Conservation (phyloP, 2,113 vertebrate genomes). For the Oxyruncus cristatus region DNA sequence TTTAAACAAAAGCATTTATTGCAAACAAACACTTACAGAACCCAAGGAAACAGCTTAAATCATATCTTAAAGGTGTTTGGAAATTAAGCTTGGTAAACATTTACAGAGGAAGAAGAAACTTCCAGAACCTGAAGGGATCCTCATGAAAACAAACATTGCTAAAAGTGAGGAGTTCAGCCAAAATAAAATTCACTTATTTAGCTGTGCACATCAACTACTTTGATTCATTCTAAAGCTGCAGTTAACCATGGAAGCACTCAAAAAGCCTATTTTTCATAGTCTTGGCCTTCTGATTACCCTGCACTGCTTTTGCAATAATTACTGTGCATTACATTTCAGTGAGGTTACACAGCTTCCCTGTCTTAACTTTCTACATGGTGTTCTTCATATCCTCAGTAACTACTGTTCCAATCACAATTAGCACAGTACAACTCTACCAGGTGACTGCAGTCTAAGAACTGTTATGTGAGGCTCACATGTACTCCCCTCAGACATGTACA, state of each 20-base stretch:
- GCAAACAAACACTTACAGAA: background rate
- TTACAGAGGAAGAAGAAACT: background rate
- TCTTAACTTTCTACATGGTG: background rate
- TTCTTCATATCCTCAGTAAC: background rate
- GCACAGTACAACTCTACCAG: background rate
- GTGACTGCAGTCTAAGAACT: background rate
- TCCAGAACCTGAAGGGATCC: background rate
- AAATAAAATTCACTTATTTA: background rate
- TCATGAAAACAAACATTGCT: background rate
- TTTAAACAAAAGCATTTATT: background rate
- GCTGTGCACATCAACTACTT: background rate
- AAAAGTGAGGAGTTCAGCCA: background rate
- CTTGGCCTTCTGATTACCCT: background rate
- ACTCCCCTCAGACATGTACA: background rate
- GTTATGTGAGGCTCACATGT: fast-evolving
- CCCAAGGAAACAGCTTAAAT: background rate
- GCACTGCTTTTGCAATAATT: background rate
- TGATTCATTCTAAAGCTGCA: background rate
- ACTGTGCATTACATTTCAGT: background rate
- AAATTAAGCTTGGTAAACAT: background rate
- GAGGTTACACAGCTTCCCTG: background rate
- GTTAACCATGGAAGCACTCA: background rate
- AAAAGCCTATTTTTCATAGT: background rate
- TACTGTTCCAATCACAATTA: background rate
- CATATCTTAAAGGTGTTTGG: background rate